Base-by-base conservation (phyloP, 2,113 vertebrate genomes). In the Romanogobio albipinnatus region DNA sequence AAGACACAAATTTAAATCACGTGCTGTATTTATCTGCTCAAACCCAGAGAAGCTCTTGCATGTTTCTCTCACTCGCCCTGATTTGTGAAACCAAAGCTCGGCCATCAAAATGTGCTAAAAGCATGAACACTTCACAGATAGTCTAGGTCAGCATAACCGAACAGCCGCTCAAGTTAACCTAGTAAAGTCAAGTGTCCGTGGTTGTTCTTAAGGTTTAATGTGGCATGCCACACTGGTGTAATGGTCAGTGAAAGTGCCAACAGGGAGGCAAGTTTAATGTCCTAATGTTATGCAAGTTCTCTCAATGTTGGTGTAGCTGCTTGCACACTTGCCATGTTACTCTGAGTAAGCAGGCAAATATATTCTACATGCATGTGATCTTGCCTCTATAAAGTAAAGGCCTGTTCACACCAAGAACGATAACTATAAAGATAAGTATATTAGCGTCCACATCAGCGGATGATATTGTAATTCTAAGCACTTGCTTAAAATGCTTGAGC, bases 51-150 rank as follows among this genome's bases (percentile, higher is more conserved):
- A 9, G 24, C 22, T 39, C 53, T 39, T 53, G 26, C 19, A 43
- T 5, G 7, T 10, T 22, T 81, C 14, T 58, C 19, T 15, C 22
- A 43, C 53, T 61, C 1, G 22, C 8, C 13, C 26, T 71, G 80
- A 71, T 82, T 71, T 82, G 71, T 24, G 29, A 51, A 73, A 85
- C 47, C 24, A 81, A 68, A 68, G 56, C 84, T 15, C 3, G 5
- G 9, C 33, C 51, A 19, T 56, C 9, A 14, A 81, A 85, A 81
- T 62, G 45, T 66, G 43, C 14, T 58, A 71, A 71, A 82, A 56
- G 19, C 49, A 58, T 19, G 45, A 47, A 81, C 45, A 81, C 61
- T 66, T 33, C 45, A 66, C 36, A 51, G 13, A 43, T 6, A 8
- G 14, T 17, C 22, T 80, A 62, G 61, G 78, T 66, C 61, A 68